phyloP scores from a whole-genome alignment of 2,113 vertebrate genomes.

The Notothenia coriiceps region DNA sequence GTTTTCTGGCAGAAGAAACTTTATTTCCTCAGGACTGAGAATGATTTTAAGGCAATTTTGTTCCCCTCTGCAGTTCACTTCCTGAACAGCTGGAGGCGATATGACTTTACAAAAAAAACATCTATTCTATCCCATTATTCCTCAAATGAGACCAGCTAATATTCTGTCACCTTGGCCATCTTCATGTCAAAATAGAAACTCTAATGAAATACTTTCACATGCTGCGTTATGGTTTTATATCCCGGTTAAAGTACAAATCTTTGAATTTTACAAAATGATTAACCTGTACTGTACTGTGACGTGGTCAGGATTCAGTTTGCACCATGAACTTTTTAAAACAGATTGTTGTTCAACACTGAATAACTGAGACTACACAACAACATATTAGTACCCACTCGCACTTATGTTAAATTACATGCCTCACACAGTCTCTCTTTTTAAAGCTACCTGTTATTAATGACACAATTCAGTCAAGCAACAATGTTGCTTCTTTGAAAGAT shows the following conservation, averaged over 20 bases:
- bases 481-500: neutral
- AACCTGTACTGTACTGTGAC: neutral
- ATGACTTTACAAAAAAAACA: neutral
- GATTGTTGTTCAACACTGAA: neutral
- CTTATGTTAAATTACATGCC: neutral
- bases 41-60: neutral
- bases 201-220: neutral
- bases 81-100: conserved; percentile 11
- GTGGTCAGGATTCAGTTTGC: too few relatives aligned
- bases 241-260: neutral
- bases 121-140: neutral
- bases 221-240: neutral
- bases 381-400: neutral
- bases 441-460: neutral
- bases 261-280: neutral
- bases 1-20: neutral
- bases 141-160: neutral
- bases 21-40: neutral
- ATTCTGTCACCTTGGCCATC: neutral
- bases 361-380: neutral
- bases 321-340: neutral
- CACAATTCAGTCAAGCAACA: neutral
- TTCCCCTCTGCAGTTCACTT: conserved; percentile 26
- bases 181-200: neutral
- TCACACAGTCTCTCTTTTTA: neutral